Conservation (phyloP, 1,140 invertebrate species). For the Nasonia giraulti region DNA sequence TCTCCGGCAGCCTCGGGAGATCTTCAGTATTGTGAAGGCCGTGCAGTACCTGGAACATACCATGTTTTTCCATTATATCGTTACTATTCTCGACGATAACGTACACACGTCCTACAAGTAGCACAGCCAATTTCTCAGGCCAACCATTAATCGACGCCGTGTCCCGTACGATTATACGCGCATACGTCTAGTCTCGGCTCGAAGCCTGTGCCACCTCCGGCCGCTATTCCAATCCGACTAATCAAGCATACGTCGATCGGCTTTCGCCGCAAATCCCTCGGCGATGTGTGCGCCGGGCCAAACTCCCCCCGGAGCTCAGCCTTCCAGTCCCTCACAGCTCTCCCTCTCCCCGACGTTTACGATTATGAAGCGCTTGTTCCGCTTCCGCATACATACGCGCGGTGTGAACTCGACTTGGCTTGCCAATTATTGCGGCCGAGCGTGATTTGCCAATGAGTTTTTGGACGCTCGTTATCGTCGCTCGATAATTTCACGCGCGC, state of each 20-base stretch:
- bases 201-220: not conserved
- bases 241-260: slow-evolving; percentile 37
- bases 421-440: not conserved
- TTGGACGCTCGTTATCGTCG: not conserved
- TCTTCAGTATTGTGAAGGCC: slow-evolving; percentile 84
- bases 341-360: slow-evolving; percentile 10
- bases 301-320: not conserved
- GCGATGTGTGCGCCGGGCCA: not conserved
- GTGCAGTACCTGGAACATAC: slow-evolving; percentile 82
- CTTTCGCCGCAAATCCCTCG: not conserved
- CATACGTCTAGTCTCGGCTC: not conserved
- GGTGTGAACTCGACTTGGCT: not conserved
- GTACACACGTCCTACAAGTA: too few species aligned
- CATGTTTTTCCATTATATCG: not conserved
- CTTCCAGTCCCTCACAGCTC: not conserved
- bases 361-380: slow-evolving; percentile 9
- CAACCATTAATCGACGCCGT: slow-evolving; percentile 21
- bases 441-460: not conserved
- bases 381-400: not conserved
- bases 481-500: too few species aligned
- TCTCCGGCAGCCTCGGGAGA: slow-evolving; percentile 82
- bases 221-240: slow-evolving; percentile 5
- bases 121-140: not conserved
- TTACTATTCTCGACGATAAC: not conserved
- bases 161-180: not conserved